Evolutionary conservation across 2,888 invertebrate species (phyloP).

Genomic region (Cataglyphis albicans): DNA sequence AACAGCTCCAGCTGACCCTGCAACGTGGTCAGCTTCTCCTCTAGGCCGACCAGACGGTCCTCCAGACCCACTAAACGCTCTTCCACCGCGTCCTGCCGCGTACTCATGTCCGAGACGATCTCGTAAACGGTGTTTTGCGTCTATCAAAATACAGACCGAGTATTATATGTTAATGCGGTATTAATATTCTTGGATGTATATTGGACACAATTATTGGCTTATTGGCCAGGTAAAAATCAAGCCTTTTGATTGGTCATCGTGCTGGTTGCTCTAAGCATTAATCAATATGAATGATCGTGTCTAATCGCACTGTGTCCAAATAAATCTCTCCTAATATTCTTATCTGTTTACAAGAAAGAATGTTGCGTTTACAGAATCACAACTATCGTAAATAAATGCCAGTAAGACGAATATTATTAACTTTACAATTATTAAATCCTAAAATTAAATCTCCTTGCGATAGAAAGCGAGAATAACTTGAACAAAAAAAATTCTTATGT

Average conservation of each 20-base stretch:
- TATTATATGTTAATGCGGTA: conserved; percentile 83
- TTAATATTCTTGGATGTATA: background rate
- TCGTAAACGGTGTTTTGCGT: conserved; percentile 99
- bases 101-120: conserved; percentile 98
- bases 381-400: background rate
- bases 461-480: background rate
- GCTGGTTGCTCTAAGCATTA: too few species aligned
- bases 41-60: conserved; percentile 96
- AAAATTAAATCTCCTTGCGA: conserved; percentile 2
- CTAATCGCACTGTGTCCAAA: too few species aligned
- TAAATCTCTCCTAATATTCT: background rate
- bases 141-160: conserved; percentile 87
- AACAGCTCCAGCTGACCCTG: conserved; percentile 95
- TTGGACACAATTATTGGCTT: too few species aligned
- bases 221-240: too few species aligned
- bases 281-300: too few species aligned
- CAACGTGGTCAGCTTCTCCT: conserved; percentile 95
- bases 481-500: background rate
- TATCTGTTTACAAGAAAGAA: background rate
- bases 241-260: too few species aligned
- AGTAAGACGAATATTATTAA: background rate
- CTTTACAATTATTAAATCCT: too few species aligned
- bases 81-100: conserved; percentile 96
- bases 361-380: background rate
- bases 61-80: conserved; percentile 97